phyloP scores from a whole-genome alignment of 1,140 invertebrate genomes.

The Musca vetustissima region DNA sequence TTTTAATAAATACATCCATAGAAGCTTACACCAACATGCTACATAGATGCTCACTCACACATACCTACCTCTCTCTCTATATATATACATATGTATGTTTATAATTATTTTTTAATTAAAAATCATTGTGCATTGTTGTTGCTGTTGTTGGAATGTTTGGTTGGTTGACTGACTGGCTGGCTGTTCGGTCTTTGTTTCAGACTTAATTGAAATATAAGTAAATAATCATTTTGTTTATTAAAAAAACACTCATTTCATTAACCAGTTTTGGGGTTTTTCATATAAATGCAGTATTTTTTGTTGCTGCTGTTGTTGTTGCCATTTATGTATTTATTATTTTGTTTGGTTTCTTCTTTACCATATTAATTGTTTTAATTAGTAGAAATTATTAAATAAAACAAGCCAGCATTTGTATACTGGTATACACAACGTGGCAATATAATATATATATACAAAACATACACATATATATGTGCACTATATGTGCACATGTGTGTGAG shows the following conservation, averaged over 20 bases:
- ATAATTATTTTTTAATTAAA: constrained; percentile 32
- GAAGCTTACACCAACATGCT: not conserved
- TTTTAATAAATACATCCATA: too few relatives aligned
- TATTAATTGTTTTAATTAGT: constrained; percentile 28
- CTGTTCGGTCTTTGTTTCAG: not conserved
- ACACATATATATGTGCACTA: not conserved
- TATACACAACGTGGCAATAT: too few relatives aligned
- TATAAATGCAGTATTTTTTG: constrained; percentile 2
- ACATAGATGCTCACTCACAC: not conserved
- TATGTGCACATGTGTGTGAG: not conserved
- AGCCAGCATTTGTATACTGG: too few relatives aligned
- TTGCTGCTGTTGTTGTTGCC: not conserved
- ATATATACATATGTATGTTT: constrained; percentile 20
- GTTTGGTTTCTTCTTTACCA: constrained; percentile 10
- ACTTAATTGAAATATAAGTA: constrained; percentile 22
- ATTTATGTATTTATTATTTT: not conserved
- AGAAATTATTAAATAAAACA: constrained; percentile 21
- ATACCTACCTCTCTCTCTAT: not conserved
- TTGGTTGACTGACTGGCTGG: not conserved
- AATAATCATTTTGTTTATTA: constrained; percentile 22
- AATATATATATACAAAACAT: not conserved
- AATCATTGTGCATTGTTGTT: constrained; percentile 24
- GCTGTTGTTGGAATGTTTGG: not conserved
- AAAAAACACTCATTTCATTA: constrained; percentile 13
- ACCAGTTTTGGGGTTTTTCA: not conserved